Base-by-base conservation (phyloP, 1,140 invertebrate species). In the Heliconius nattereri region DNA sequence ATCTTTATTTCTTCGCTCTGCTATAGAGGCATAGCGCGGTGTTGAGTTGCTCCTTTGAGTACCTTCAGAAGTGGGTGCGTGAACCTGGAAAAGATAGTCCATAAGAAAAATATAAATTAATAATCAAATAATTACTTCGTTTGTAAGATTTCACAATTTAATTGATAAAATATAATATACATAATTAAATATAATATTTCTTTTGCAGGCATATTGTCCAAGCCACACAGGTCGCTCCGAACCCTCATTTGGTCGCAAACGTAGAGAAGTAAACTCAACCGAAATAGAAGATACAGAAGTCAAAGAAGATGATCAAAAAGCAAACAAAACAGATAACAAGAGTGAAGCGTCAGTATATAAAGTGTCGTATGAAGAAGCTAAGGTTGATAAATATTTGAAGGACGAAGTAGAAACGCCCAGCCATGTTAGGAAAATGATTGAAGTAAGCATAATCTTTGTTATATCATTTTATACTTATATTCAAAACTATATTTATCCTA, bases 351-450 rank as follows among this genome's bases (percentile, higher is more conserved):
- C 85, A 1, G 82, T 92, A 2, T 93, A 88, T 76, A 94, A 93
- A 81, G 87, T 94, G 23, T 92, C 90, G 8, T 92, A 89, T 78
- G 92, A 95, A 84, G 88, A 92, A 75, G 92, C 93, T 2, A 87
- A 71, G 1, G 91, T 93, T 9, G 92, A 93, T 80, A 94, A 94
- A 87, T 95, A 87, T 91, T 92, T 87, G 91, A 96, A 91, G 95
- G 93, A 89, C 75, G 91, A 91, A 85, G 94, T 85, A 3, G 96
- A 96, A 87, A 95, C 94, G 16, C 96, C 96, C 0, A 97, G 98
- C 89, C 97, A 97, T 89, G 97, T 98, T 19, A 94, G 97, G 81
- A 97, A 98, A 95, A 98, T 98, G 97, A 98, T 98, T 78, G 97
- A 98, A 95, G 97, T 98, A 92, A 85, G 85, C 75, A 11, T 13